Evolutionary conservation across 2,113 vertebrate genomes (phyloP), one percentile per base, ranked within the genome.

Genomic region (Syngnathus scovelli): DNA sequence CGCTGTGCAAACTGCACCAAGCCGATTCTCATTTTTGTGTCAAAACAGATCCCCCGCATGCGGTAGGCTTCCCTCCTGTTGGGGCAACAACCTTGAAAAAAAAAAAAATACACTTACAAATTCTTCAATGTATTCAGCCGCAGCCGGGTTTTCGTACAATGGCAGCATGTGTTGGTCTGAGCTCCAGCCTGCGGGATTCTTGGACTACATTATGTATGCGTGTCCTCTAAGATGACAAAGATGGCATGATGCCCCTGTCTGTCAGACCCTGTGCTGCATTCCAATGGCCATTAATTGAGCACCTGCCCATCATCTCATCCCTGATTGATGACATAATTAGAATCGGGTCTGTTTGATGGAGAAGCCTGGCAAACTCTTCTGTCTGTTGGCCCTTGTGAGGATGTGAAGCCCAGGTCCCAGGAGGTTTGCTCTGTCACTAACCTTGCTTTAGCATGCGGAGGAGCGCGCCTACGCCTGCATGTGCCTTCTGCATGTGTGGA

Each of bases 321-420:
- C 82, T 86, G 89, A 91, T 88, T 90, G 89, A 91, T 85, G 79
- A 79, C 78, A 82, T 88, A 84, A 90, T 91, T 89, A 88, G 75
- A 84, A 81, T 81, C 63, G 63, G 60, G 61, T 59, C 66, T 64
- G 75, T 85, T 81, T 85, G 86, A 89, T 88, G 85, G 86, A 89
- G 86, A 88, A 81, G 84, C 80, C 84, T 82, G 77, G 81, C 86
- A 71, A 86, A 81, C 83, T 78, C 69, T 66, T 83, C 74, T 78
- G 84, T 86, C 83, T 82, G 84, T 56, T 78, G 74, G 76, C 83
- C 82, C 79, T 75, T 78, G 77, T 85, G 77, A 71, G 79, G 74
- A 78, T 75, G 76, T 74, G 75, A 82, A 72, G 81, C 78, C 70
- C 65, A 0, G 54, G 68, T 81, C 88, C 79, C 85, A 21, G 70